Evolutionary conservation across 2,888 invertebrate genomes (phyloP), one percentile per base, ranked within the genome.

Genomic region (Hyposoter dolosus): DNA sequence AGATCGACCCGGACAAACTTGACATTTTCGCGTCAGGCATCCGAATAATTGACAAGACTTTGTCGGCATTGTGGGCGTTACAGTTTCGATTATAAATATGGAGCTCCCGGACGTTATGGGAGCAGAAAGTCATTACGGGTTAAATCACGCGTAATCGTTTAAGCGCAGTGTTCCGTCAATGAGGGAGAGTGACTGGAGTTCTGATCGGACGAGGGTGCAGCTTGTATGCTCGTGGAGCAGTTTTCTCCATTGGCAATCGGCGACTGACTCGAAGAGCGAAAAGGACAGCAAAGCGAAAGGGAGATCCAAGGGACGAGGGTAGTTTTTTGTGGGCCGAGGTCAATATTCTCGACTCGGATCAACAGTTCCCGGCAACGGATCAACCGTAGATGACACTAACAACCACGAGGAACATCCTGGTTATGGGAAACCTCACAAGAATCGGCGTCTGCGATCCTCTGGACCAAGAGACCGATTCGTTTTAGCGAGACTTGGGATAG

Each of bases 91-190:
- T 72, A 72, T 66, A 43, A 53, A 63, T n/a, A n/a, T 77, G 12
- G 15, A 45, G 28, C 19, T 66, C 23, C 15, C 66, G 40, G 60
- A 63, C 83, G 65, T 84, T 80, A 81, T 84, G 88, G 89, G 88
- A 88, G 87, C 40, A 40, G 5, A 91, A 91, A 93, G 92, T 94
- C 93, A 94, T 94, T 94, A 94, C 93, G 90, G 90, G 90, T 92
- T 93, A 94, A 94, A 94, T 94, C 94, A 93, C 93, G 93, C 93
- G 93, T 93, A 93, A 93, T 93, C 93, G 93, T 92, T 93, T 92
- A 93, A 91, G 93, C 91, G 92, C 93, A 94, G 94, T 94, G 94
- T 94, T 93, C 92, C 94, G 93, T 94, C 93, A 92, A 93, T 91
- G 93, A 92, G 93, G 92, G 92, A 93, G 91, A 10, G 40, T 90